Evolutionary conservation across 1,140 invertebrate genomes (phyloP).

Genomic region (Drosophila pruinosa): DNA sequence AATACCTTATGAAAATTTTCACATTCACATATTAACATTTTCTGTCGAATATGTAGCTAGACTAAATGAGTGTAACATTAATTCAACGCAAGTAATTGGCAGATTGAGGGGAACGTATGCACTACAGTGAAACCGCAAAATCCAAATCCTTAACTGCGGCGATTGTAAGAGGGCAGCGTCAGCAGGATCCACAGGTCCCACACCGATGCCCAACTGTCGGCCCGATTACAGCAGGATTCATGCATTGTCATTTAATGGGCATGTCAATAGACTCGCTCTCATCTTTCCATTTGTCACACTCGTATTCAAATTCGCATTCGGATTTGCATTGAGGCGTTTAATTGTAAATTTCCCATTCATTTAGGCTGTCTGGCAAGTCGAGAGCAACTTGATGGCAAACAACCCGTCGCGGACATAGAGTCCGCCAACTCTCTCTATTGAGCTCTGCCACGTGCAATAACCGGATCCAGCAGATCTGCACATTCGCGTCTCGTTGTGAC

Average conservation of each 20-base stretch:
- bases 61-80: not conserved
- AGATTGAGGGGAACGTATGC: not conserved
- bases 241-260: slow-evolving; percentile 63
- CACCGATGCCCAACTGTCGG: not conserved
- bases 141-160: slow-evolving; percentile 74
- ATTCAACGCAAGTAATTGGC: too few relatives aligned
- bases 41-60: too few relatives aligned
- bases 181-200: not conserved
- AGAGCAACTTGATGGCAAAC: not conserved
- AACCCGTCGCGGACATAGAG: too few relatives aligned
- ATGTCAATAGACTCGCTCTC: slow-evolving; percentile 46
- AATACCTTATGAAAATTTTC: slow-evolving; percentile 40
- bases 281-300: not conserved
- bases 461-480: too few relatives aligned
- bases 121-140: slow-evolving; percentile 74
- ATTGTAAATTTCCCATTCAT: slow-evolving; percentile 70
- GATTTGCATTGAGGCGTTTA: slow-evolving; percentile 44
- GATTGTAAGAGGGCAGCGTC: slow-evolving; percentile 20
- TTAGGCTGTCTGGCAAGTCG: slow-evolving; percentile 28
- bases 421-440: too few relatives aligned
- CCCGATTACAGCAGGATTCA: slow-evolving; percentile 34
- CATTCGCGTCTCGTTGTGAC: too few relatives aligned
- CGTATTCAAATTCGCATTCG: not conserved
- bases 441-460: not conserved
- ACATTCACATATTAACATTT: too few relatives aligned